These are phyloP conservation scores for Oscheius onirici DNA, from an alignment of 2,888 invertebrate species.

Conservation along the genomic window DNA sequence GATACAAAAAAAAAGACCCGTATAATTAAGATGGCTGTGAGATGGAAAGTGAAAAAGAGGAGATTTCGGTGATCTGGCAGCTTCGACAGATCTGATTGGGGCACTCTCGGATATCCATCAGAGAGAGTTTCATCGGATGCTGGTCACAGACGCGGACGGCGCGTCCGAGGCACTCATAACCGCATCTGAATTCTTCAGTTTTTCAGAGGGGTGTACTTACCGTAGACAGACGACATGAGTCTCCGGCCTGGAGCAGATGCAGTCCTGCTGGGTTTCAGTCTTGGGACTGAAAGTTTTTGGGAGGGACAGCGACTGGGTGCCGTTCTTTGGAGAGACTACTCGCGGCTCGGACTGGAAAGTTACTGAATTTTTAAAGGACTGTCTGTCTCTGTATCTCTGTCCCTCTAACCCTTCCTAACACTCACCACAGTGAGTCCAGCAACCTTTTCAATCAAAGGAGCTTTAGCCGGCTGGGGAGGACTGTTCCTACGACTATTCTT, in stretches of 20 bases:
- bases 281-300: slow-evolving; percentile 44
- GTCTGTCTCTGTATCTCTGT: no score
- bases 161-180: slow-evolving; percentile 54
- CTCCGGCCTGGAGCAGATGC: slow-evolving; percentile 49
- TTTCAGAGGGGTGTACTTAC: no score
- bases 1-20: no score
- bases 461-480: no score
- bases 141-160: slow-evolving; percentile 44
- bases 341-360: slow-evolving; percentile 24
- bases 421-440: slow-evolving; percentile 1
- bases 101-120: slow-evolving; percentile 54
- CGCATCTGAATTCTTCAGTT: slow-evolving; percentile 52
- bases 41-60: no score
- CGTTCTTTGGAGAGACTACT: slow-evolving; percentile 13
- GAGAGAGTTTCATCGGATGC: slow-evolving; percentile 48
- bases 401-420: not conserved
- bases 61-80: slow-evolving; percentile 33
- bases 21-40: no score
- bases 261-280: slow-evolving; percentile 31
- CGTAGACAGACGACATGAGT: slow-evolving; percentile 54
- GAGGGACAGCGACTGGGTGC: not conserved
- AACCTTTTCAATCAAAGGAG: no score
- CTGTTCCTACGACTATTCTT: no score
- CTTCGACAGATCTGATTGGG: slow-evolving; percentile 52
- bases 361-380: no score